Percentiles rank a stretch among this genome's conserved stretches.
Conservation (phyloP, 2,797 vertebrate genomes). For the Neopelma chrysocephalum region DNA sequence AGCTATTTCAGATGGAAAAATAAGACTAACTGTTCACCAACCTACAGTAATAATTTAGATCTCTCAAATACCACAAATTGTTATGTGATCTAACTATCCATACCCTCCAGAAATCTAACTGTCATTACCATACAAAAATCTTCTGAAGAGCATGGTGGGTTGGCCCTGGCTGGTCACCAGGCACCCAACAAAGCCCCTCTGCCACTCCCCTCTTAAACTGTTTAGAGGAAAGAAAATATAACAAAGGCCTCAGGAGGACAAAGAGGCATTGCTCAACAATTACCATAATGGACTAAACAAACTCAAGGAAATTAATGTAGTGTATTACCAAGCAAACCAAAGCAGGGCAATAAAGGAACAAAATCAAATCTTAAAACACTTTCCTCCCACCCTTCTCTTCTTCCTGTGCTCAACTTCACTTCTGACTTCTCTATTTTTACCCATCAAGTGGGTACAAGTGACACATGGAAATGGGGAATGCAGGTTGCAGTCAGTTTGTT, state of each 20-base stretch:
- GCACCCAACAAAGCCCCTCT: not conserved
- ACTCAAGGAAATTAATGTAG: not conserved
- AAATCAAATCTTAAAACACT: not conserved
- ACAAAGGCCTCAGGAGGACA: fast-evolving
- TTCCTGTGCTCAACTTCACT: not conserved
- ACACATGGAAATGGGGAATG: fast-evolving
- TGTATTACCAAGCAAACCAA: not conserved
- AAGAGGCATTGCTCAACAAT: not conserved
- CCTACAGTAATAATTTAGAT: not conserved
- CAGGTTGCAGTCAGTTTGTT: not conserved
- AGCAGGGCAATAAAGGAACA: not conserved
- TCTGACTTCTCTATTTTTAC: not conserved
- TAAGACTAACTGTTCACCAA: not conserved
- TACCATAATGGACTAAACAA: not conserved
- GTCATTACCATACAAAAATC: not conserved
- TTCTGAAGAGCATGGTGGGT: not conserved
- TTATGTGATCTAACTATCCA: not conserved
- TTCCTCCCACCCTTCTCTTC: not conserved
- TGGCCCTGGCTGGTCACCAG: fast-evolving
- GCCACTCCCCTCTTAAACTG: not conserved
- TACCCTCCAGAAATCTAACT: not conserved
- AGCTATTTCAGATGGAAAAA: not conserved
- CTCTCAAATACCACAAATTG: not conserved
- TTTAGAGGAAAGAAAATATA: not conserved
- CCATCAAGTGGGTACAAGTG: fast-evolving